A percentile compares a stretch with the other conserved stretches of the same genome.
Conservation (phyloP, 2,797 vertebrate species). For the Platalea minor region DNA sequence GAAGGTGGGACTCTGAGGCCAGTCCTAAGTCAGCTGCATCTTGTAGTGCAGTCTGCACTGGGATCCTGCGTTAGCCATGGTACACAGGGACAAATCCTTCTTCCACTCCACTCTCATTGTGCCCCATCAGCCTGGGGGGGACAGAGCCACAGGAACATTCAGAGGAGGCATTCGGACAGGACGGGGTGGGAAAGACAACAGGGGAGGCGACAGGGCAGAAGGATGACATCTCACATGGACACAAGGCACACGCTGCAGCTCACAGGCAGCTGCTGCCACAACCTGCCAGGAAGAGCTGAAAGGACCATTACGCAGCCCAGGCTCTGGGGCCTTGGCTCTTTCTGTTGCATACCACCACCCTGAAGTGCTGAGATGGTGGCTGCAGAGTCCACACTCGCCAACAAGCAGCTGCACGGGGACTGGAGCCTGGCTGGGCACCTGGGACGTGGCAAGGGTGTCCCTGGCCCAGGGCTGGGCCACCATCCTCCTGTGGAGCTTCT, state of each 20-base stretch:
- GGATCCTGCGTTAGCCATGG: not conserved
- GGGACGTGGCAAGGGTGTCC: not conserved
- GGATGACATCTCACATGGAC: not conserved
- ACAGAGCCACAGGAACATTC: not conserved
- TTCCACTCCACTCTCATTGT: not conserved
- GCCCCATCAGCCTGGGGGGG: not conserved
- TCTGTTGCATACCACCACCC: not conserved
- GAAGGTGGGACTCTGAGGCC: not conserved
- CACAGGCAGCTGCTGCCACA: not conserved
- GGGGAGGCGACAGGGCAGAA: not conserved
- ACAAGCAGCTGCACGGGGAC: not conserved
- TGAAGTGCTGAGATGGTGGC: not conserved
- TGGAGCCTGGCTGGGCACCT: not conserved
- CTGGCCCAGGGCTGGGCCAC: not conserved
- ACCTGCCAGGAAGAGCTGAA: not conserved
- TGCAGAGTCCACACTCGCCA: not conserved
- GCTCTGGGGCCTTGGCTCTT: fast-evolving
- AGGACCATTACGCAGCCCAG: not conserved
- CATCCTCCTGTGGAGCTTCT: not conserved
- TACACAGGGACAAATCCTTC: not conserved
- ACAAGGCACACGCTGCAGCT: not conserved
- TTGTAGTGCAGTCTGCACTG: fast-evolving
- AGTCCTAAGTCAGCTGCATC: not conserved
- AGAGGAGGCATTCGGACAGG: fast-evolving
- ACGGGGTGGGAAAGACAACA: not conserved